Conservation (phyloP, 2,113 vertebrate species). For the Heloderma charlesbogerti region DNA sequence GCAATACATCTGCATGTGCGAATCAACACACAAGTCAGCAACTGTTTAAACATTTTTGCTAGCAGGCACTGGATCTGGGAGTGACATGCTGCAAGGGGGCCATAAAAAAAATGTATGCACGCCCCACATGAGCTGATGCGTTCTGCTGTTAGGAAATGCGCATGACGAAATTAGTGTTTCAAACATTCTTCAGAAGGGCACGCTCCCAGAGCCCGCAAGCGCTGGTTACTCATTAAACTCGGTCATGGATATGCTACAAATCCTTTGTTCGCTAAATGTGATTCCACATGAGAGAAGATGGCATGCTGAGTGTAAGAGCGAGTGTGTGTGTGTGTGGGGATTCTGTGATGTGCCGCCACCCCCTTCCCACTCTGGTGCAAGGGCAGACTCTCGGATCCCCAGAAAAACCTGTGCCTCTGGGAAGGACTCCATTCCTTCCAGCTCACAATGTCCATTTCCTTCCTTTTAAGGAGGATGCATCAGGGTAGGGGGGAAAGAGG, state of each 20-base stretch:
- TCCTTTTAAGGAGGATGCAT: conserved; percentile 9
- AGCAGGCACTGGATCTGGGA: background rate
- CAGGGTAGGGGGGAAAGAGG: no score
- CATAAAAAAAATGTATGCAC: background rate
- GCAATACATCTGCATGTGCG: background rate
- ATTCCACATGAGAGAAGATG: background rate
- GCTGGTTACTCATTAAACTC: background rate
- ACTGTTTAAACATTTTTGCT: background rate
- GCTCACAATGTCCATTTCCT: background rate
- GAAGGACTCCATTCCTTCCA: background rate
- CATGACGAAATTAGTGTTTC: background rate
- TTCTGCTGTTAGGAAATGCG: background rate
- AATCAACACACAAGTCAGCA: background rate
- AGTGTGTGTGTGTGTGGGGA: background rate
- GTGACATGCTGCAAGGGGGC: background rate
- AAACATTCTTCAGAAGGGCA: background rate
- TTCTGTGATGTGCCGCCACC: no score
- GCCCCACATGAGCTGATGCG: no score
- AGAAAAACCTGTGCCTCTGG: background rate
- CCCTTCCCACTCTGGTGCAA: background rate
- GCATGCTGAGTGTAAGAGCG: background rate
- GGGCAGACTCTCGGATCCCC: background rate
- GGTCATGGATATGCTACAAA: background rate
- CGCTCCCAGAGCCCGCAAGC: background rate
- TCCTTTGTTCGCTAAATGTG: background rate